A percentile compares a stretch with the other conserved stretches of the same genome.
Conservation (phyloP, 2,113 vertebrate genomes). For the Anarrhichthys ocellatus region DNA sequence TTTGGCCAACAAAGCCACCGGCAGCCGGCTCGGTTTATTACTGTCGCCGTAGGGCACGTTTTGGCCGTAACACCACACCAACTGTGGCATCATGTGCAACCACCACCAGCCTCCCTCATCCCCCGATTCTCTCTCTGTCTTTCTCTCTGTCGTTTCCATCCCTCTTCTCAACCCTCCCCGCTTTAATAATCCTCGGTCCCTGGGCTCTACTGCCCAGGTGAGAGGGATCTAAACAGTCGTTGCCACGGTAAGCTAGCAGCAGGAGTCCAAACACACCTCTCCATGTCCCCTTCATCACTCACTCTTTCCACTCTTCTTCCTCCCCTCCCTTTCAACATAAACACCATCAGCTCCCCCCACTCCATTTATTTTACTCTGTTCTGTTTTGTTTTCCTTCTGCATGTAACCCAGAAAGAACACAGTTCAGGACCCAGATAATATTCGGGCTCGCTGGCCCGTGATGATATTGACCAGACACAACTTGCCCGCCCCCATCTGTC, state of each 20-base stretch:
- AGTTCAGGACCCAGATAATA: conserved; percentile 52
- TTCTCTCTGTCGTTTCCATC: conserved; percentile 21
- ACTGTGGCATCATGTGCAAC: conserved; percentile 76
- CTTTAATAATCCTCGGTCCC: conserved; percentile 37
- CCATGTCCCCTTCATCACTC: background rate
- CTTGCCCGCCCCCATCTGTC: conserved; percentile 67
- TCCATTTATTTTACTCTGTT: too few relatives aligned
- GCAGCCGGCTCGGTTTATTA: conserved; percentile 61
- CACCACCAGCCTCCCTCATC: conserved; percentile 12
- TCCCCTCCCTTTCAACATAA: conserved; percentile 9
- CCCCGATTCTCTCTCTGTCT: conserved; percentile 16
- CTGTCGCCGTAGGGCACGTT: conserved; percentile 48
- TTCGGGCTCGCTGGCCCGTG: conserved; percentile 64
- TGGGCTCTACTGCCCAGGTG: conserved; percentile 58
- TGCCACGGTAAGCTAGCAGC: conserved; percentile 62
- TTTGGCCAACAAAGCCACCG: conserved; percentile 41
- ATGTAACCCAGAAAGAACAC: conserved; percentile 33
- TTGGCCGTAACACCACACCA: conserved; percentile 72
- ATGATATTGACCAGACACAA: conserved; percentile 73
- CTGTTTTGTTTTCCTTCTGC: background rate
- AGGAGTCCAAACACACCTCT: conserved; percentile 56
- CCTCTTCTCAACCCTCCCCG: background rate
- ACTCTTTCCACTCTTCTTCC: conserved; percentile 1
- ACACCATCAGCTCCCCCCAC: conserved; percentile 41
- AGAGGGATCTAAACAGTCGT: conserved; percentile 57